Percentiles rank a stretch among this genome's conserved stretches.
Evolutionary conservation across 2,113 vertebrate species (phyloP).

Genomic region (Podiceps cristatus): DNA sequence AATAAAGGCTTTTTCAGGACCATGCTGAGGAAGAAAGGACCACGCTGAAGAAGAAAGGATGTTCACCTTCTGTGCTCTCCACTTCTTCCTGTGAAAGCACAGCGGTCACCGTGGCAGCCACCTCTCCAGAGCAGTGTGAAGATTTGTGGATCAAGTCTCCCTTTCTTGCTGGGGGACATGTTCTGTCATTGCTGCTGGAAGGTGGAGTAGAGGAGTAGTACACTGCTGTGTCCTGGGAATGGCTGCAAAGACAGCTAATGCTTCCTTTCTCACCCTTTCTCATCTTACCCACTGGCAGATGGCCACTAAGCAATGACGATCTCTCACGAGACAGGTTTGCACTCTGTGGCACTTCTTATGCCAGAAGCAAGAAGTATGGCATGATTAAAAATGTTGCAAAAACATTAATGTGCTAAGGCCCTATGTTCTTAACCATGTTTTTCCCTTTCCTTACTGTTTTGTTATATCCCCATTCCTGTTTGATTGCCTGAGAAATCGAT

Average conservation of each 20-base stretch:
- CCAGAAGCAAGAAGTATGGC: background rate
- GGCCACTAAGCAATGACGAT: background rate
- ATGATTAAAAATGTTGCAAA: background rate
- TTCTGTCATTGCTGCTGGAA: background rate
- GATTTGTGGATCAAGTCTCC: background rate
- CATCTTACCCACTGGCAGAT: accelerated
- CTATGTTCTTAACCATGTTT: background rate
- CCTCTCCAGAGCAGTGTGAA: background rate
- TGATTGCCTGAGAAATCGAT: background rate
- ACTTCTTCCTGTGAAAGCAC: background rate
- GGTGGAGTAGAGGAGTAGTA: background rate
- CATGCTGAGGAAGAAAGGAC: background rate
- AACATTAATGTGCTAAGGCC: background rate
- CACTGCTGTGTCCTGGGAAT: background rate
- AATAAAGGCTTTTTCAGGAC: background rate
- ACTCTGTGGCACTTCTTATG: background rate
- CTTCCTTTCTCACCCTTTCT: background rate
- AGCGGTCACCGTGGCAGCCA: background rate
- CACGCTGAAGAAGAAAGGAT: background rate
- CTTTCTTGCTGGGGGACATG: background rate
- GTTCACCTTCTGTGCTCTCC: background rate
- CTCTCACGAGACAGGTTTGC: background rate
- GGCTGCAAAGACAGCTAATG: background rate
- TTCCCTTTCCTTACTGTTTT: background rate
- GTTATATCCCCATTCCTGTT: background rate